Base-by-base conservation (phyloP, 2,113 vertebrate genomes). In the Carettochelys insculpta region DNA sequence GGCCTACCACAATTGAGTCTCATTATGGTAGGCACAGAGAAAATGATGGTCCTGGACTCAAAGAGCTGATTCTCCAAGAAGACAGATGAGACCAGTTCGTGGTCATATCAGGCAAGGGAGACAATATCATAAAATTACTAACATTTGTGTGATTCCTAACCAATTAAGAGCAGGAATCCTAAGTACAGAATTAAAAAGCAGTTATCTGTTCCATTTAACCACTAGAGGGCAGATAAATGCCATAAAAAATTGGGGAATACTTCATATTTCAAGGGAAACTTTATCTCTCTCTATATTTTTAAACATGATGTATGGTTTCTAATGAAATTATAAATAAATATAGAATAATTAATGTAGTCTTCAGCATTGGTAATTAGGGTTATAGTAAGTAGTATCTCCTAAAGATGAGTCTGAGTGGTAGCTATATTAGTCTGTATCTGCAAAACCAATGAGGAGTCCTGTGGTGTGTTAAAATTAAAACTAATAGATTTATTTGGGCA, bases 221-320 rank as follows among this genome's bases (percentile, higher is more conserved):
- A 80, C 88, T 1, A 96, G 95, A 77, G 92, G 96, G 92, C 91
- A 93, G 82, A 14, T 8, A 79, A 86, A 75, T 87, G 29, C 86
- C 75, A 90, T 77, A 3, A 58, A 83, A 56, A 24, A 7, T 1
- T 0, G 0, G 6, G 4, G 0, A 14, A 22, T 20, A 31, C 7
- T 4, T 8, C 10, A 0, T 0, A 2, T 34, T 85, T 81, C 43
- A 68, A 5, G 1, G 56, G n/a, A 65, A 80, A 24, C 51, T 2
- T 0, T 1, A 0, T 51, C 85, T 87, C 2, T 1, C 12, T 89
- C 75, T 43, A 10, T 20, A 7, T 22, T 82, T 1, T 31, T 29
- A 56, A 43, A 50, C 22, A n/a, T 89, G 53, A 56, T 71, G 4
- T 41, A 14, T 41, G 3, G 45, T n/a, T 48, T 2, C 13, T 47